Conservation (phyloP, 2,888 invertebrate genomes). For the Drosophila nigricruria region DNA sequence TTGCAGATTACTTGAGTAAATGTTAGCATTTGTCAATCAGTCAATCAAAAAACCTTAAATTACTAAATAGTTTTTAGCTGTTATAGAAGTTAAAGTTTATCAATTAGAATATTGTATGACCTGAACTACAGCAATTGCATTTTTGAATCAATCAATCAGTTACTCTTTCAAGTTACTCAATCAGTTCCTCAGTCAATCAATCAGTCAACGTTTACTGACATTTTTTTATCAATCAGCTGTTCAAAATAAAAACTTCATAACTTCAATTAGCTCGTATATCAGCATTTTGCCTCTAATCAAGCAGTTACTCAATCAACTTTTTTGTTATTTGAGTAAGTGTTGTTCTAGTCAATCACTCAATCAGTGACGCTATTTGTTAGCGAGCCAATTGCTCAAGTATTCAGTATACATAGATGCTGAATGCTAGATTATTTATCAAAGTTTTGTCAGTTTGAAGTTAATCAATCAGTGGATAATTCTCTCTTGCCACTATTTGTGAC, state of each 20-base stretch:
- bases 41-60: background rate
- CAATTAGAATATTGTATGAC: background rate
- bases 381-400: no score
- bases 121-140: background rate
- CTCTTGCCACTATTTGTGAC: background rate
- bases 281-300: no score
- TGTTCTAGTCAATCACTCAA: background rate
- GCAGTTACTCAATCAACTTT: background rate
- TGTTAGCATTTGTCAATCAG: background rate
- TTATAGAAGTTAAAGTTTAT: background rate
- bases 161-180: no score
- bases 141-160: background rate
- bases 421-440: background rate
- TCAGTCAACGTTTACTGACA: no score
- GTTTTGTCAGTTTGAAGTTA: background rate
- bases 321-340: background rate
- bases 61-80: background rate
- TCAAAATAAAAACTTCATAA: no score
- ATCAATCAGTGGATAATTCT: background rate
- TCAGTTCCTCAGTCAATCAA: background rate
- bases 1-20: background rate
- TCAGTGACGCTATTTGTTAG: no score
- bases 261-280: no score
- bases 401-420: background rate
- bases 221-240: no score